phyloP scores from a whole-genome alignment of 2,113 vertebrate species.

The Chinchilla lanigera region DNA sequence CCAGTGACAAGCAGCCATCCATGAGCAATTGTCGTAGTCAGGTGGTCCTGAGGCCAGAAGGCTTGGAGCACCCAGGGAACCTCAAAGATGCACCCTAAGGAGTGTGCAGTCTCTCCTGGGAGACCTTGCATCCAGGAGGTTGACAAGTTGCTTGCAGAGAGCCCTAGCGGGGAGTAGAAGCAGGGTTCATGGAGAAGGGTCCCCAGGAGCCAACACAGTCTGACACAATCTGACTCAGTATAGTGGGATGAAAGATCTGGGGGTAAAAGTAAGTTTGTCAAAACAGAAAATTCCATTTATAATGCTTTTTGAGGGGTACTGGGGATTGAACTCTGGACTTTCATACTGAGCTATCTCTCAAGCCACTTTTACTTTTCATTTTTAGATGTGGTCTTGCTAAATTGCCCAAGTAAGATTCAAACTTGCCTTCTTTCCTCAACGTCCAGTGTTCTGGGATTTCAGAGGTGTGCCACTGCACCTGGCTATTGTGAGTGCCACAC shows the following conservation, averaged over 20 bases:
- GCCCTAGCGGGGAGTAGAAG: neutral
- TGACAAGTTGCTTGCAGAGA: rapidly evolving
- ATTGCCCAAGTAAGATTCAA: neutral
- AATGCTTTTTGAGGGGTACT: neutral
- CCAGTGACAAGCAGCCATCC: too few relatives aligned
- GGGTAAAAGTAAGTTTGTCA: neutral
- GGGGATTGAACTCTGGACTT: neutral
- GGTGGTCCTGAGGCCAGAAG: neutral
- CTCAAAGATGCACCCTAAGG: too few relatives aligned
- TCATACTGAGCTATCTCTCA: neutral
- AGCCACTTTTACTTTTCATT: neutral
- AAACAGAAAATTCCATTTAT: neutral
- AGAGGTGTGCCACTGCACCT: neutral
- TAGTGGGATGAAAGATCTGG: neutral
- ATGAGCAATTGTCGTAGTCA: rapidly evolving
- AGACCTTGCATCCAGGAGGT: rapidly evolving
- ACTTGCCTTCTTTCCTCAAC: neutral
- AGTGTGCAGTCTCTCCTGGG: too few relatives aligned
- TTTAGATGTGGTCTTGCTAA: neutral
- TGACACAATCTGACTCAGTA: neutral
- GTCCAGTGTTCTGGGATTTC: neutral
- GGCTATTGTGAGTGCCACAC: neutral
- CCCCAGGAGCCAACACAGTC: neutral
- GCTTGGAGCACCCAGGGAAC: neutral
- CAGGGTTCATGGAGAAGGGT: neutral